Percentiles rank a stretch among this genome's conserved stretches.
Evolutionary conservation across 2,797 vertebrate species (phyloP).

Genomic region (Petrocephalus sullivani): DNA sequence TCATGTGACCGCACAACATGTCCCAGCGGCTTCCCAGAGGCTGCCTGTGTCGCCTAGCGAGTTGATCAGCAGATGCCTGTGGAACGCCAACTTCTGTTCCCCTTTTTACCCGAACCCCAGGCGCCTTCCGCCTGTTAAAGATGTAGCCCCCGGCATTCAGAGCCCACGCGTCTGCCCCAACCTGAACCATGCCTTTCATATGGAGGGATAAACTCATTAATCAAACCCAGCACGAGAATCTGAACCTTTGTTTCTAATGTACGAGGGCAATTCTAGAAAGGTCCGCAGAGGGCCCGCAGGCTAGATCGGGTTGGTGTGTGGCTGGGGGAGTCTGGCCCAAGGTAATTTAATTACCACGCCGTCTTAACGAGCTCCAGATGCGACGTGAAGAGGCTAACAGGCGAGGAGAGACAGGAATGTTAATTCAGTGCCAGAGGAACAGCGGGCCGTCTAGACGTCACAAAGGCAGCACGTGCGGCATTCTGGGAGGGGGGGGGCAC

Average conservation of each 20-base stretch:
- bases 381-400: background rate
- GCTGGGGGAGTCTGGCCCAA: background rate
- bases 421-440: conserved; percentile 11
- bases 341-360: conserved; percentile 14
- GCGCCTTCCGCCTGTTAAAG: background rate
- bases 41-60: background rate
- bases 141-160: background rate
- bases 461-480: background rate
- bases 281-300: background rate
- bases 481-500: background rate
- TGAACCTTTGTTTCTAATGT: background rate
- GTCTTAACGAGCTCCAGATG: conserved; percentile 16
- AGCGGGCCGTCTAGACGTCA: background rate
- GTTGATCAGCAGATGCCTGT: background rate
- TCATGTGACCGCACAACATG: background rate
- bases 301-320: background rate
- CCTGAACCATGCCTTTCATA: background rate
- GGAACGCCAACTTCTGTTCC: background rate
- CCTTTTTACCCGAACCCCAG: background rate
- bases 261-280: background rate
- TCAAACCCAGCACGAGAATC: background rate
- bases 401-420: conserved; percentile 24
- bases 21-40: background rate
- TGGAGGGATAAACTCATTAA: background rate
- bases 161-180: background rate